phyloP scores from a whole-genome alignment of 2,888 invertebrate genomes.

The Latheticus oryzae region DNA sequence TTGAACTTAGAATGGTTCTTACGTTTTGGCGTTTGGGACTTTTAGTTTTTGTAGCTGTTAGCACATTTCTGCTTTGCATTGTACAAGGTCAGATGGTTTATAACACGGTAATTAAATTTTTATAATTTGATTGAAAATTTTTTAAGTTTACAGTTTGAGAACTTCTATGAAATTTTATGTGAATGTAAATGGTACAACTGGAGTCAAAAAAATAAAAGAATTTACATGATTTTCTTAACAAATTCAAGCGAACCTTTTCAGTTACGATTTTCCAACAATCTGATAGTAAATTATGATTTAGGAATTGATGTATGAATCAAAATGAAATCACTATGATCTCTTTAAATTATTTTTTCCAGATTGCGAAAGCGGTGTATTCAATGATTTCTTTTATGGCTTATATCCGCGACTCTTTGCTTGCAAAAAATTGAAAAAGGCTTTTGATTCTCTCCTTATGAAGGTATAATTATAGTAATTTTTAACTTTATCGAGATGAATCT shows the following conservation, averaged over 20 bases:
- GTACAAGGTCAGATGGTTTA: not conserved
- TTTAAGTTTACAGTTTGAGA: not conserved
- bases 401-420: not conserved
- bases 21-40: not conserved
- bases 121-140: not conserved
- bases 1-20: too few species aligned
- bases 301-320: not conserved
- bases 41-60: not conserved
- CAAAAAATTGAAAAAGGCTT: too few species aligned
- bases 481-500: too few species aligned
- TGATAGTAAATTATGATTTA: conserved; percentile 1
- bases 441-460: too few species aligned
- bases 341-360: conserved; percentile 1
- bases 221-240: conserved; percentile 3
- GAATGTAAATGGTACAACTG: not conserved
- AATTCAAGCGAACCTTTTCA: not conserved
- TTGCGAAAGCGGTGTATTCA: conserved; percentile 6
- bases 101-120: not conserved
- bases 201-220: conserved; percentile 2
- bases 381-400: conserved; percentile 11
- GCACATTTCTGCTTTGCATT: not conserved
- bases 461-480: too few species aligned
- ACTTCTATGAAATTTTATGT: not conserved
- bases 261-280: not conserved
- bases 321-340: conserved; percentile 1